These are phyloP conservation scores for Subacronicta megacephala DNA, from an alignment of 2,888 invertebrate species.

Conservation along the genomic window DNA sequence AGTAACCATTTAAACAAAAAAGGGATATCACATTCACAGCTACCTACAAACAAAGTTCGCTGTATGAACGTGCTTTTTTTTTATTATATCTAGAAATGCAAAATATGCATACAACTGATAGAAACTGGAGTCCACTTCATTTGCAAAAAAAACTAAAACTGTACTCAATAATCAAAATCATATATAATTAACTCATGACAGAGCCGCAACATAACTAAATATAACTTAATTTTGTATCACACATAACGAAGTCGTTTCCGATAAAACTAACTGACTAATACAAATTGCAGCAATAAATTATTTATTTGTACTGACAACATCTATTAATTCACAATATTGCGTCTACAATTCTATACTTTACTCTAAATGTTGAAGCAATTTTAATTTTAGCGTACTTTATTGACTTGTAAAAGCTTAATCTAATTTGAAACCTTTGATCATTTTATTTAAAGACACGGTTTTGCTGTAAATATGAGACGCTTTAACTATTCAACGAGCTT, in stretches of 20 bases:
- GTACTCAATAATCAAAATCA: no score
- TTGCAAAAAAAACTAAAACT: no score
- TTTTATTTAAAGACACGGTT: not conserved
- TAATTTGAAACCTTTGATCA: slow-evolving; percentile 14
- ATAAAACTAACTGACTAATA: slow-evolving; percentile 17
- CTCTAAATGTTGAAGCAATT: slow-evolving; percentile 6
- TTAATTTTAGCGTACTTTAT: slow-evolving; percentile 16
- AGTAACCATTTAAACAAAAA: no score
- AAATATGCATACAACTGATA: no score
- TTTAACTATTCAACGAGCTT: no score
- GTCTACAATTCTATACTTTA: slow-evolving; percentile 4
- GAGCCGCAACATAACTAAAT: no score
- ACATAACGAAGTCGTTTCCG: slow-evolving; percentile 17
- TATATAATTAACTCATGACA: no score
- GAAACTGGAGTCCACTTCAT: no score
- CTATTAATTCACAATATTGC: slow-evolving; percentile 22
- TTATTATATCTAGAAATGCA: no score
- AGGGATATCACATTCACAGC: no score
- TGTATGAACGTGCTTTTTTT: no score
- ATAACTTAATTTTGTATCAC: slow-evolving; percentile 16
- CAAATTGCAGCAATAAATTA: slow-evolving; percentile 33
- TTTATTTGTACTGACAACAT: slow-evolving; percentile 33
- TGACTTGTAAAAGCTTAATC: slow-evolving; percentile 28
- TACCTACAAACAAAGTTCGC: no score
- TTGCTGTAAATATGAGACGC: not conserved